Percentiles rank a stretch among this genome's conserved stretches.
Evolutionary conservation across 1,140 invertebrate genomes (phyloP).

Genomic region (Drosophila athabasca): DNA sequence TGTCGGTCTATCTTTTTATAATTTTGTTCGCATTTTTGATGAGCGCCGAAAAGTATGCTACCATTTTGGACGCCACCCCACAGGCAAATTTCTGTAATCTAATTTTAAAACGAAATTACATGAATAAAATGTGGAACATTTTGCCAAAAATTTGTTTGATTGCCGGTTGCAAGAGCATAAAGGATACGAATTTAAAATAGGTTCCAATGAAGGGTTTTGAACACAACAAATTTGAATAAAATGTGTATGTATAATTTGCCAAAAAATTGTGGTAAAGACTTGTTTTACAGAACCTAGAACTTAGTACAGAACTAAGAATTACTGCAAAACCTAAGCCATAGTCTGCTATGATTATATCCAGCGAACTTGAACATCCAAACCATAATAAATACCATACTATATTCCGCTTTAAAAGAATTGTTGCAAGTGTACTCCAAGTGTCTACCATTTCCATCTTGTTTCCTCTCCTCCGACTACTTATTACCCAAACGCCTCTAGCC

Average conservation of each 20-base stretch:
- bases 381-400: too few relatives aligned
- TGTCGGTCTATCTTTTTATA: constrained; percentile 42
- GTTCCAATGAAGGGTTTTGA: background rate
- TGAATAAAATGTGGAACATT: constrained; percentile 42
- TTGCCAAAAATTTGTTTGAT: constrained; percentile 57
- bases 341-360: too few relatives aligned
- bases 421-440: too few relatives aligned
- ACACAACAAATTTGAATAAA: too few relatives aligned
- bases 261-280: too few relatives aligned
- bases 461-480: background rate
- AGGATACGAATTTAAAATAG: constrained; percentile 45
- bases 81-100: constrained; percentile 61
- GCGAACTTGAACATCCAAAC: too few relatives aligned
- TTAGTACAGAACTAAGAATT: too few relatives aligned
- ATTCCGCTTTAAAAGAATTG: too few relatives aligned
- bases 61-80: constrained; percentile 27
- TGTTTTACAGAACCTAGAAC: too few relatives aligned
- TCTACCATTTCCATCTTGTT: background rate
- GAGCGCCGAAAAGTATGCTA: constrained; percentile 42
- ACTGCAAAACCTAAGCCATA: too few relatives aligned
- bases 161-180: constrained; percentile 47
- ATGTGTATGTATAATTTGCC: too few relatives aligned
- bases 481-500: background rate
- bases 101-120: constrained; percentile 73
- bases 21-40: constrained; percentile 58